Percentiles rank a stretch among this genome's conserved stretches.
Evolutionary conservation across 2,888 invertebrate genomes (phyloP).

Genomic region (Cheilosia scutellata): DNA sequence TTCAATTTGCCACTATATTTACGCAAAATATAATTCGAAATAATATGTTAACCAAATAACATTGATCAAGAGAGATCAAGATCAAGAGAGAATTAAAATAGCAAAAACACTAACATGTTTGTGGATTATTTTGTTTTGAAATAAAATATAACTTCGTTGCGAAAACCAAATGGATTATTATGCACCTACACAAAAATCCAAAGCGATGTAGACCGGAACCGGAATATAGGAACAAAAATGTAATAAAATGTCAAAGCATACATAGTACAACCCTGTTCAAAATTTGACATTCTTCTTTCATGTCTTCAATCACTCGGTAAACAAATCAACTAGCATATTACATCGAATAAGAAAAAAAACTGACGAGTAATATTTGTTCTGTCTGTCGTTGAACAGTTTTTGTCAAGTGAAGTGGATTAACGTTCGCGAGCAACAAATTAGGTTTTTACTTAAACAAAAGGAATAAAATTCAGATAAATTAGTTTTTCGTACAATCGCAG

Average conservation of each 20-base stretch:
- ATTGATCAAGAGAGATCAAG: no score
- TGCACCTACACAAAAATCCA: neutral
- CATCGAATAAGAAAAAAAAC: constrained; percentile 31
- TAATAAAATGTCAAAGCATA: neutral
- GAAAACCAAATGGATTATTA: neutral
- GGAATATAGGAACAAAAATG: no score
- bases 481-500: constrained; percentile 39
- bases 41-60: no score
- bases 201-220: no score
- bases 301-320: constrained; percentile 56
- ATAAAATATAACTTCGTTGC: no score
- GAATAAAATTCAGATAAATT: constrained; percentile 20
- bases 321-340: constrained; percentile 32
- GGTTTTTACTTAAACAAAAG: constrained; percentile 31
- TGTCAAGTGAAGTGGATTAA: constrained; percentile 57
- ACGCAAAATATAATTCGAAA: no score
- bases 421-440: constrained; percentile 51
- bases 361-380: constrained; percentile 47
- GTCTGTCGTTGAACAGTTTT: constrained; percentile 63
- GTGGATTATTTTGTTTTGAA: no score
- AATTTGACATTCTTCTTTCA: constrained; percentile 55
- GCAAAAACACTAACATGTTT: no score
- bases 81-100: no score
- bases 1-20: no score
- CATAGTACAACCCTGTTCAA: constrained; percentile 36